phyloP scores from a whole-genome alignment of 1,140 invertebrate genomes.

The Eupristina koningsbergeri region DNA sequence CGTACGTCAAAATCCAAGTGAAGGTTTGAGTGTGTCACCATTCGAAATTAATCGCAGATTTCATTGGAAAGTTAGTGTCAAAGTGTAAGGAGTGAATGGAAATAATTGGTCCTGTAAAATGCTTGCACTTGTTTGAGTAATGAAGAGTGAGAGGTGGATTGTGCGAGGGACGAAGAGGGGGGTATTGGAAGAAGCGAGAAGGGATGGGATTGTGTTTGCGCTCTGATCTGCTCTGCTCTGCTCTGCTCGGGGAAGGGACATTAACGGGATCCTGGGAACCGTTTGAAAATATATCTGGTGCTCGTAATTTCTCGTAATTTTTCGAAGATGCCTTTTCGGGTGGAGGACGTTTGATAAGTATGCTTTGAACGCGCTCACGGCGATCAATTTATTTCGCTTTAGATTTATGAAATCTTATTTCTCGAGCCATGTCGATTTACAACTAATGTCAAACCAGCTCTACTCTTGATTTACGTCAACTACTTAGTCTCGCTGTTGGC shows the following conservation, averaged over 20 bases:
- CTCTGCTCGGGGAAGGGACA: no score
- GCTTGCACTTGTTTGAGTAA: slow-evolving; percentile 3
- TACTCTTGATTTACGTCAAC: slow-evolving; percentile 21
- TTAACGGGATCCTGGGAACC: background rate
- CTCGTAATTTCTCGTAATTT: slow-evolving; percentile 27
- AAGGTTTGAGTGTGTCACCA: no score
- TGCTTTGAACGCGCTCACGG: background rate
- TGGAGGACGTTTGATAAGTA: slow-evolving; percentile 19
- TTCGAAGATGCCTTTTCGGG: background rate
- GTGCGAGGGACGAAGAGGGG: background rate
- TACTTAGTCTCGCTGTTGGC: background rate
- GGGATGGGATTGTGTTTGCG: slow-evolving; percentile 17
- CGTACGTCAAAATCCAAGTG: background rate
- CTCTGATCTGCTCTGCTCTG: no score
- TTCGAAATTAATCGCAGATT: slow-evolving; percentile 19
- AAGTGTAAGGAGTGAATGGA: background rate
- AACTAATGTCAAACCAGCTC: background rate
- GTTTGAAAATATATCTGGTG: background rate
- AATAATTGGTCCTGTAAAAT: slow-evolving; percentile 22
- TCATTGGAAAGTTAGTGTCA: background rate
- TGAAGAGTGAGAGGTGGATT: background rate
- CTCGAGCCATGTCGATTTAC: slow-evolving; percentile 23
- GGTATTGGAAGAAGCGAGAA: background rate
- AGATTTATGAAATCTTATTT: slow-evolving; percentile 40
- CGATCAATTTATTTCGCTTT: slow-evolving; percentile 30